These are phyloP conservation scores for Melanocharis versteri DNA, from an alignment of 2,113 vertebrate genomes.

Conservation along the genomic window DNA sequence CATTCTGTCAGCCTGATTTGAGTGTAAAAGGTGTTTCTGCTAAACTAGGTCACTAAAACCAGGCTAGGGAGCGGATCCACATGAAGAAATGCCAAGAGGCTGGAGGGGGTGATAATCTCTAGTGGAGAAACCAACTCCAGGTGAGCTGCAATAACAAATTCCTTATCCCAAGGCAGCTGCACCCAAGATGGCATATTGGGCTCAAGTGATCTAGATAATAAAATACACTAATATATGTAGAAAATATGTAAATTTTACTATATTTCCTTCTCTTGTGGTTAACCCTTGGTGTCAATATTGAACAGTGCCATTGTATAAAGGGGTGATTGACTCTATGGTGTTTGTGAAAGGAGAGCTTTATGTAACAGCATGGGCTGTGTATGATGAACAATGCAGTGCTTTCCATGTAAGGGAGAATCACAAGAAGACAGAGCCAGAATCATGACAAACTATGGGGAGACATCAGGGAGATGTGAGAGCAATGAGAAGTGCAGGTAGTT, in stretches of 20 bases:
- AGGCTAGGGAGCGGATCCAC: fast-evolving
- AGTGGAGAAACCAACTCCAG: neutral
- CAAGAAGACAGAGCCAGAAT: neutral
- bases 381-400: neutral
- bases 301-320: neutral
- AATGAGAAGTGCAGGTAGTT: neutral
- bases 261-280: neutral
- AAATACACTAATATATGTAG: neutral
- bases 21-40: neutral
- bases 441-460: fast-evolving
- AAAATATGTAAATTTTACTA: neutral
- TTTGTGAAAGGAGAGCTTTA: neutral
- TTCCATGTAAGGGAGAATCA: neutral
- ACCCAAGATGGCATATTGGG: neutral
- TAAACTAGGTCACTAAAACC: neutral
- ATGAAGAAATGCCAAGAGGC: neutral
- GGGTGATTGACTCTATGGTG: neutral
- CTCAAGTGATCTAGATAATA: neutral
- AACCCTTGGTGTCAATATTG: neutral
- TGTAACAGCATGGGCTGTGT: neutral
- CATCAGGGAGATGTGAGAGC: neutral
- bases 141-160: neutral
- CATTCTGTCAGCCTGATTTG: slow-evolving; percentile 16
- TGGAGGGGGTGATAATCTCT: neutral
- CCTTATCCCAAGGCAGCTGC: neutral